phyloP scores from a whole-genome alignment of 2,888 invertebrate genomes.

The Apamea sordens region DNA sequence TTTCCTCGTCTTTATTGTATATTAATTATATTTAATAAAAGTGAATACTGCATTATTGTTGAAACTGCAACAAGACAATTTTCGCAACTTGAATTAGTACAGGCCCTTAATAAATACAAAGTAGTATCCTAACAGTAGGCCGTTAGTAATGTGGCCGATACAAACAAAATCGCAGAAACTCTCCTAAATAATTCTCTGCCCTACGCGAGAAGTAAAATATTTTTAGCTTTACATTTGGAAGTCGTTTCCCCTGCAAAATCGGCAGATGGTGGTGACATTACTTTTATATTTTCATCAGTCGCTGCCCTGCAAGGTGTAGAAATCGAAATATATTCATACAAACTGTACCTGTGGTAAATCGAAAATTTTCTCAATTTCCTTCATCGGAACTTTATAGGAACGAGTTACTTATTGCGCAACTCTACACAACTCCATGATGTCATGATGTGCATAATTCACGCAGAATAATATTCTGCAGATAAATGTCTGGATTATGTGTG shows the following conservation, averaged over 20 bases:
- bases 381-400: not conserved
- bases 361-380: not conserved
- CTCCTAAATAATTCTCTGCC: not conserved
- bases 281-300: not conserved
- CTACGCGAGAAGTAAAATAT: not conserved
- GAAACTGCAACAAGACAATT: no score
- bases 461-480: not conserved
- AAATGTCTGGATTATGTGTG: not conserved
- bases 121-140: not conserved
- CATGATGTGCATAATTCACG: not conserved
- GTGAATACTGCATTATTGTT: no score
- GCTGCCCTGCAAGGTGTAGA: not conserved
- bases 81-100: no score
- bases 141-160: not conserved
- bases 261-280: not conserved
- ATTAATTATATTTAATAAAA: no score
- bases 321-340: not conserved
- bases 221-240: conserved; percentile 4
- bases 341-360: not conserved
- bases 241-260: not conserved
- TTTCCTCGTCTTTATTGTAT: no score
- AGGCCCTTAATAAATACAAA: not conserved
- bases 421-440: no score
- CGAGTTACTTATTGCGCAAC: not conserved
- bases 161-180: not conserved